Evolutionary conservation across 2,888 invertebrate genomes (phyloP).

Genomic region (Drosophila barbarae): DNA sequence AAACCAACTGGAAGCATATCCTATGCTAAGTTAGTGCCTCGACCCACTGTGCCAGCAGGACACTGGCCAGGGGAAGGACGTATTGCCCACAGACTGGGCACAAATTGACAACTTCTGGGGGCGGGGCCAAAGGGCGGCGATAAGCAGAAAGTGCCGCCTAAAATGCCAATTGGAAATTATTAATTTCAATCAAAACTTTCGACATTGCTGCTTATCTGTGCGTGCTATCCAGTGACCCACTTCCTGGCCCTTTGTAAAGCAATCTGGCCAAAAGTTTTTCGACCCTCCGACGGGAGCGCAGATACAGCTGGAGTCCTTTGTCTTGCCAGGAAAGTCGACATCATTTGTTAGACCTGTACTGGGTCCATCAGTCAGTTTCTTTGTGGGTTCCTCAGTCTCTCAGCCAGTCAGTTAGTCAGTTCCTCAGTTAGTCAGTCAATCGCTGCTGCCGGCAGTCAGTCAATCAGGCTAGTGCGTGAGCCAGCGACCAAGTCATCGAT

Average conservation of each 20-base stretch:
- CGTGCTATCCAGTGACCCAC: conserved; percentile 41
- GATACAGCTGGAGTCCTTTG: conserved; percentile 27
- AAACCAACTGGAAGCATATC: neutral
- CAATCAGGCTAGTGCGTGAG: conserved; percentile 38
- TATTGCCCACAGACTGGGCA: conserved; percentile 19
- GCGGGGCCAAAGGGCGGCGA: neutral
- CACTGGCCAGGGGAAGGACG: neutral
- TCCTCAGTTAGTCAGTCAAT: conserved; percentile 16
- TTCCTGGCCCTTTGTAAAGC: conserved; percentile 39
- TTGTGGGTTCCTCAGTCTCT: conserved; percentile 7
- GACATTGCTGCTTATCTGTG: conserved; percentile 65
- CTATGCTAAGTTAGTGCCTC: no score
- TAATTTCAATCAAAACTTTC: conserved; percentile 72
- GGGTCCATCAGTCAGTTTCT: conserved; percentile 24
- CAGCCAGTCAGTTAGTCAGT: neutral
- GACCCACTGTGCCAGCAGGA: conserved; percentile 17
- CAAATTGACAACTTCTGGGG: conserved; percentile 51
- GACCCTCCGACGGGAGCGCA: neutral
- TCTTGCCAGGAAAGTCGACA: conserved; percentile 43
- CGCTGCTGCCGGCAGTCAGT: conserved; percentile 32
- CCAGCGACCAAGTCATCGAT: conserved; percentile 34
- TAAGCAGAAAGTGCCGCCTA: conserved; percentile 31
- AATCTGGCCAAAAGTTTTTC: conserved; percentile 56
- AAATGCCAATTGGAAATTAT: conserved; percentile 67
- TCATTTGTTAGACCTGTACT: conserved; percentile 52